A percentile compares a stretch with the other conserved stretches of the same genome.
Evolutionary conservation across 2,888 invertebrate species (phyloP).

Genomic region (Nomada goodeniana): DNA sequence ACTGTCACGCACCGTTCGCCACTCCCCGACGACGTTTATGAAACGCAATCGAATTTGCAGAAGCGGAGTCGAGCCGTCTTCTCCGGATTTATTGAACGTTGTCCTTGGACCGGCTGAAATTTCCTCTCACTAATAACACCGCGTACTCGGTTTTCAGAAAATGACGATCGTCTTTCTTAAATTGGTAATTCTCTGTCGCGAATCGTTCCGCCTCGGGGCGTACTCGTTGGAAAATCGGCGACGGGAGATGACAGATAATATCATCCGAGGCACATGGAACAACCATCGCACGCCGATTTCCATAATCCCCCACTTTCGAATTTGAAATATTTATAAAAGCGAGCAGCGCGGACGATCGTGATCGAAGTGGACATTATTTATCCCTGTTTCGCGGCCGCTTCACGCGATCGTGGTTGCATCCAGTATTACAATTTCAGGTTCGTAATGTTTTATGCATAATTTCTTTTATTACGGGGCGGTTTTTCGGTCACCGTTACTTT

Average conservation of each 20-base stretch:
- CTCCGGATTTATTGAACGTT: no score
- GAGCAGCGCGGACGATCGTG: background rate
- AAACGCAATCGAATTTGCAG: background rate
- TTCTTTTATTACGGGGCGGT: conserved; percentile 43
- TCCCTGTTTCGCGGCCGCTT: conserved; percentile 18
- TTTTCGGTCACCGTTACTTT: conserved; percentile 56
- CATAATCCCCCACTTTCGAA: conserved; percentile 6
- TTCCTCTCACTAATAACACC: background rate
- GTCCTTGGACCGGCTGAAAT: background rate
- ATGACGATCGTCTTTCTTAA: background rate
- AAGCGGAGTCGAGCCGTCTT: background rate
- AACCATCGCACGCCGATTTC: conserved; percentile 7
- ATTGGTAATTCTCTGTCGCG: background rate
- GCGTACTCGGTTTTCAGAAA: conserved; percentile 4
- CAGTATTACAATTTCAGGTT: conserved; percentile 28
- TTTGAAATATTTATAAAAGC: conserved; percentile 18
- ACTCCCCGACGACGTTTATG: background rate
- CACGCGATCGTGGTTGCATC: background rate
- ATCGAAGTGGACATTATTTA: conserved; percentile 17
- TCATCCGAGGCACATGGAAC: background rate
- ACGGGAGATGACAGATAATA: background rate
- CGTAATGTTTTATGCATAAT: conserved; percentile 37
- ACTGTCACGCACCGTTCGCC: no score
- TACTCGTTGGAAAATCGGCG: background rate
- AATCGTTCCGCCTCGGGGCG: background rate